Evolutionary conservation across 1,140 invertebrate genomes (phyloP).

Genomic region (Papilio polyxenes): DNA sequence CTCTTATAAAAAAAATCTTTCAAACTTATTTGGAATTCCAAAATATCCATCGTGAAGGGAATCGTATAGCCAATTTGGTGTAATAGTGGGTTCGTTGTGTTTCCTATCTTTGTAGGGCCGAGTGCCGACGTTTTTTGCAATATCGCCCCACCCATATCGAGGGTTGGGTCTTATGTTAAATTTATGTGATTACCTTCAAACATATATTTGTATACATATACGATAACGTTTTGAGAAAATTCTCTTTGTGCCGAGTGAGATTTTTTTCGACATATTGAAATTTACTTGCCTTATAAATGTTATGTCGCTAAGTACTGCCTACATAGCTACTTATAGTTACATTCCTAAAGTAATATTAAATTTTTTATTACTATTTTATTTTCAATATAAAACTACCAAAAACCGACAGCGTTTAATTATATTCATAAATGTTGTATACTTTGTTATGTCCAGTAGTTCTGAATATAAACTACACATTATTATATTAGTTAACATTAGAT

Average conservation of each 20-base stretch:
- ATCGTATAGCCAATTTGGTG: slow-evolving; percentile 72
- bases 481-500: not conserved
- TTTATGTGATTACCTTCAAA: slow-evolving; percentile 53
- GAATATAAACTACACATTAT: not conserved
- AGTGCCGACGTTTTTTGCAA: slow-evolving; percentile 75
- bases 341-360: no score
- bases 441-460: not conserved
- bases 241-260: not conserved
- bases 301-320: no score
- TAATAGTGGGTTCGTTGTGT: slow-evolving; percentile 71
- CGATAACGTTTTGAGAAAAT: not conserved
- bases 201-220: not conserved
- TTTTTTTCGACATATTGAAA: not conserved
- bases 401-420: no score
- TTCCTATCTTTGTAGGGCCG: slow-evolving; percentile 70
- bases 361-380: no score
- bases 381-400: no score
- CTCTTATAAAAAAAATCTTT: slow-evolving; percentile 32
- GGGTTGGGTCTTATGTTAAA: slow-evolving; percentile 55
- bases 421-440: no score
- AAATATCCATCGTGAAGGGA: slow-evolving; percentile 53
- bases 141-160: slow-evolving; percentile 60
- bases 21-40: slow-evolving; percentile 51
- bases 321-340: no score
- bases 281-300: no score